Evolutionary conservation across 2,113 vertebrate species (phyloP).

Genomic region (Arothron firmamentum): DNA sequence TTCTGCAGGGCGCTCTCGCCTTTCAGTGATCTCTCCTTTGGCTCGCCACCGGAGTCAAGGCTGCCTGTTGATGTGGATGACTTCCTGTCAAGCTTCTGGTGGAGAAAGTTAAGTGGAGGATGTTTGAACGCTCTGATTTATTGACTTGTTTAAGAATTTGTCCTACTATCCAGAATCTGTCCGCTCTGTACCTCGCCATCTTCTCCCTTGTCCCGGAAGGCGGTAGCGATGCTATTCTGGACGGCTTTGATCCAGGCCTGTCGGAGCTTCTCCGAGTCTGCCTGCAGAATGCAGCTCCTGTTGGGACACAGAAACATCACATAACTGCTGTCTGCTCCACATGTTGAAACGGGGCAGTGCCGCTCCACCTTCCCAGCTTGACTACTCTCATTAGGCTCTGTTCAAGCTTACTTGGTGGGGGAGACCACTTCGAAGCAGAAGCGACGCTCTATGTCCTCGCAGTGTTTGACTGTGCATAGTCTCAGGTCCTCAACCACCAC

Average conservation of each 20-base stretch:
- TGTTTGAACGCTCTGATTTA: not conserved
- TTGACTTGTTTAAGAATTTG: not conserved
- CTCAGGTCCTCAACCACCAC: slow-evolving; percentile 94
- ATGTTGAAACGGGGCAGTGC: not conserved
- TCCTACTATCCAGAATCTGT: not conserved
- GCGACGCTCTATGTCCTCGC: slow-evolving; percentile 92
- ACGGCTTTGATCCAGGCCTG: slow-evolving; percentile 97
- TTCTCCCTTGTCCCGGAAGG: slow-evolving; percentile 92
- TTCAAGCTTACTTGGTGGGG: slow-evolving; percentile 87
- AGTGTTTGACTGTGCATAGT: slow-evolving; percentile 95
- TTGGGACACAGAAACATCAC: slow-evolving; percentile 30
- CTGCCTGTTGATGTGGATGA: slow-evolving; percentile 86
- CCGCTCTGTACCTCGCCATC: slow-evolving; percentile 78
- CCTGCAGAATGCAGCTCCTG: slow-evolving; percentile 98
- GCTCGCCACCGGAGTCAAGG: slow-evolving; percentile 83
- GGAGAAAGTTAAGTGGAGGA: not conserved
- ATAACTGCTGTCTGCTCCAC: slow-evolving; percentile 21
- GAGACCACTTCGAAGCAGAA: slow-evolving; percentile 99
- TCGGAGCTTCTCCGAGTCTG: slow-evolving; percentile 92
- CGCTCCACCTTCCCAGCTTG: slow-evolving; percentile 4
- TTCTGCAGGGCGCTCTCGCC: slow-evolving; percentile 90
- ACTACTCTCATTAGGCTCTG: not conserved
- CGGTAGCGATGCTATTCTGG: slow-evolving; percentile 95
- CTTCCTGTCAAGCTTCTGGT: slow-evolving; percentile 88
- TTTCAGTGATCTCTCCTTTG: slow-evolving; percentile 86